Evolutionary conservation across 2,113 vertebrate genomes (phyloP).

Genomic region (Cervus canadensis): DNA sequence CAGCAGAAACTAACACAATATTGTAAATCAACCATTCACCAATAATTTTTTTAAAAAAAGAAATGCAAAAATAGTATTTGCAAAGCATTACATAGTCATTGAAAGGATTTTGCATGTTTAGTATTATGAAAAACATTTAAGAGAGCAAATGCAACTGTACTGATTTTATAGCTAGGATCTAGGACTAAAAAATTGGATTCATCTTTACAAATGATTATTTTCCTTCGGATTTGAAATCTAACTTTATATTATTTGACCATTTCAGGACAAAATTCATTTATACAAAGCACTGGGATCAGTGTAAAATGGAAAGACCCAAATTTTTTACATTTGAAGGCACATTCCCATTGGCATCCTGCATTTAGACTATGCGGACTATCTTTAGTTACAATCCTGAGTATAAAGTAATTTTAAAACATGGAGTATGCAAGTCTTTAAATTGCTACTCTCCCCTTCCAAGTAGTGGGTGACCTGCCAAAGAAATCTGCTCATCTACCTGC

Average conservation of each 20-base stretch:
- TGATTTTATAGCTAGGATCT: not conserved
- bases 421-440: not conserved
- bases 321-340: not conserved
- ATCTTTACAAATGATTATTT: not conserved
- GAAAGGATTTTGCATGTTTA: not conserved
- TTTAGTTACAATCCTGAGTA: not conserved
- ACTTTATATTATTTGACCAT: not conserved
- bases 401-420: not conserved
- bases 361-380: not conserved
- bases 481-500: not conserved
- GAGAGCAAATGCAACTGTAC: not conserved
- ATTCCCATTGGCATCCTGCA: not conserved
- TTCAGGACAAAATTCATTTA: not conserved
- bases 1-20: not conserved
- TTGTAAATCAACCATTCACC: not conserved
- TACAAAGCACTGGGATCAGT: not conserved
- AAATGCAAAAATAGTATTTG: not conserved
- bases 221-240: not conserved
- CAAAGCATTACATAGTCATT: not conserved
- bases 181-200: not conserved
- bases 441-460: not conserved
- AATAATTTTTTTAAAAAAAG: not conserved
- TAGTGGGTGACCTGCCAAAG: not conserved
- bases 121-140: not conserved
- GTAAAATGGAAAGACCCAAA: not conserved